Base-by-base conservation (phyloP, 2,797 vertebrate genomes). In the Pyrrhura leucotis region DNA sequence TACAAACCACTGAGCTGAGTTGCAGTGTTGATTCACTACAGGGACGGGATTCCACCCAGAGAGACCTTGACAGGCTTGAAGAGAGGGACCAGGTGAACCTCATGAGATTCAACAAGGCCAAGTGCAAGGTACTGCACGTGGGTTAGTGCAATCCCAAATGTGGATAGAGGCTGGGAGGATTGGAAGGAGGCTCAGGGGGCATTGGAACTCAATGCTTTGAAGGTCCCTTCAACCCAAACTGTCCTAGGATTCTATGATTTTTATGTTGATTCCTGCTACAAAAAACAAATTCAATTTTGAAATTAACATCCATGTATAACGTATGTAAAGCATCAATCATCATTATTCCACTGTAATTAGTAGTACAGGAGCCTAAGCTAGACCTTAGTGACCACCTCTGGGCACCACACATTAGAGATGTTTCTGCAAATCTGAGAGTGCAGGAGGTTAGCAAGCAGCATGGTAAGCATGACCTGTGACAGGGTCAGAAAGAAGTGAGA, bases 11-110 rank as follows among this genome's bases (percentile, higher is more conserved):
- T 10, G 29, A n/a, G 15, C 13, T 59, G 59, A 54, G 21, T 10
- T 40, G 15, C 51, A 16, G 9, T 19, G 21, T 2, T 4, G 9
- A 50, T 12, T n/a, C 0, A 0, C 12, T 4, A 14, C 44, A 72
- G n/a, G n/a, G 28, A 28, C 1, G 14, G 14, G 25, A 31, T 63
- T 44, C 2, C 37, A 29, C 37, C 26, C 65, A 65, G 19, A n/a
- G 12, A 7, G 1, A 61, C 9, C 45, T 40, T 3, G 54, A 22
- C 68, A 91, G 5, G 14, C 19, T 71, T 15, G 37, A 44, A 31
- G 4, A 37, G 8, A 13, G 16, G 16, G 9, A 10, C 17, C 5
- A 7, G 14, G 6, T 48, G 17, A 77, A 77, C 6, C 1, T 65
- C 16, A 8, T 9, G 5, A 35, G 8, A 29, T 61, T 87, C 45